Conservation (phyloP, 1,140 invertebrate species). For the Ooceraea biroi region DNA sequence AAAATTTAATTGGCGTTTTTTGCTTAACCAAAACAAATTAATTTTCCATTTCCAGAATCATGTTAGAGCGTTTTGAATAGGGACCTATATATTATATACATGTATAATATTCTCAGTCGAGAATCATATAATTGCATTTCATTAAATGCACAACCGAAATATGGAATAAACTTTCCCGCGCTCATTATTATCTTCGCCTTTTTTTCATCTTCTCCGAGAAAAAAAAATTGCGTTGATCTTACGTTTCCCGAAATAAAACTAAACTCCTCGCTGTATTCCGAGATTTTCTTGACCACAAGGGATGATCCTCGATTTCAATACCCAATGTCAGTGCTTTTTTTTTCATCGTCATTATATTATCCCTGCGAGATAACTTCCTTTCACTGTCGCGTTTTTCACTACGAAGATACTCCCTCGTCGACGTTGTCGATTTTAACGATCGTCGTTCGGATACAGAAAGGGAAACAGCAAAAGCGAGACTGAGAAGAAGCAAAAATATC, state of each 20-base stretch:
- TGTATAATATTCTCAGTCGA: no score
- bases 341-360: conserved; percentile 25
- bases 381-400: background rate
- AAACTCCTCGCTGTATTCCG: background rate
- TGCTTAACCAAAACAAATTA: conserved; percentile 17
- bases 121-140: no score
- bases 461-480: conserved; percentile 4
- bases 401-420: conserved; percentile 4
- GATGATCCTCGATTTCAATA: conserved; percentile 32
- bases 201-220: background rate
- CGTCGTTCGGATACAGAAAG: conserved; percentile 14
- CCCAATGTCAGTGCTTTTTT: background rate
- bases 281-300: conserved; percentile 33
- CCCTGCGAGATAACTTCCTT: conserved; percentile 16
- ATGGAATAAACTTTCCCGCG: no score
- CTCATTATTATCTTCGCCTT: no score
- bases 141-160: no score
- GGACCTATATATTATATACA: no score
- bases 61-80: no score
- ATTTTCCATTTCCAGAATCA: background rate
- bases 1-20: conserved; percentile 11
- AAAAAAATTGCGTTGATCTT: background rate
- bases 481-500: background rate
- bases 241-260: background rate
- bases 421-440: conserved; percentile 66